Conservation (phyloP, 1,140 invertebrate genomes). For the Nomia melanderi region DNA sequence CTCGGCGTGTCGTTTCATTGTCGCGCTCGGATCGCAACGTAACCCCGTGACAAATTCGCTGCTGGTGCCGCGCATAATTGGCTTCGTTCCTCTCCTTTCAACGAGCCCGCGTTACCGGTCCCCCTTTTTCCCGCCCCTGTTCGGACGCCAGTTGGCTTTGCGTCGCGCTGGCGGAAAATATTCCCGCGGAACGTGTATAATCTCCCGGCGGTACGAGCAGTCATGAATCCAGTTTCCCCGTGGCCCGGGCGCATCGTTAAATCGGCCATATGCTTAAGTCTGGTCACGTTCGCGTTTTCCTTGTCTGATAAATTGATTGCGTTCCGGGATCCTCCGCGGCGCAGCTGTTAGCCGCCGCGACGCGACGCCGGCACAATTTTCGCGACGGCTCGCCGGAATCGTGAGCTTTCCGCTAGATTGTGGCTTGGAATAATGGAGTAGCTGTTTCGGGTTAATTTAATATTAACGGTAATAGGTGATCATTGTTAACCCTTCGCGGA, state of each 20-base stretch:
- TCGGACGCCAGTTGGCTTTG: constrained; percentile 25
- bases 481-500: no score
- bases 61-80: constrained; percentile 57
- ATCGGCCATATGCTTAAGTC: constrained; percentile 65
- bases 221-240: constrained; percentile 60
- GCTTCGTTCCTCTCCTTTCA: constrained; percentile 54
- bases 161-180: constrained; percentile 50
- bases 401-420: no score
- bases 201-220: constrained; percentile 47
- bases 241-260: constrained; percentile 48
- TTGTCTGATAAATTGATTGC: constrained; percentile 63
- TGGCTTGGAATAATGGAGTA: no score
- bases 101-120: background rate
- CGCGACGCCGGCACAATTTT: constrained; percentile 19
- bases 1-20: constrained; percentile 22
- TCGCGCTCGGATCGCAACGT: constrained; percentile 45
- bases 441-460: no score
- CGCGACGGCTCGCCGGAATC: background rate
- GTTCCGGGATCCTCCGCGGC: constrained; percentile 53
- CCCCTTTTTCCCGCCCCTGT: background rate
- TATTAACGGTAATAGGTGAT: no score
- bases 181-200: constrained; percentile 56
- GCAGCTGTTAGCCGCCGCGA: constrained; percentile 42
- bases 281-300: constrained; percentile 58
- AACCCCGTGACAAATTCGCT: constrained; percentile 57